Evolutionary conservation across 2,888 invertebrate species (phyloP), one percentile per base, ranked within the genome.

Genomic region (Dione juno): DNA sequence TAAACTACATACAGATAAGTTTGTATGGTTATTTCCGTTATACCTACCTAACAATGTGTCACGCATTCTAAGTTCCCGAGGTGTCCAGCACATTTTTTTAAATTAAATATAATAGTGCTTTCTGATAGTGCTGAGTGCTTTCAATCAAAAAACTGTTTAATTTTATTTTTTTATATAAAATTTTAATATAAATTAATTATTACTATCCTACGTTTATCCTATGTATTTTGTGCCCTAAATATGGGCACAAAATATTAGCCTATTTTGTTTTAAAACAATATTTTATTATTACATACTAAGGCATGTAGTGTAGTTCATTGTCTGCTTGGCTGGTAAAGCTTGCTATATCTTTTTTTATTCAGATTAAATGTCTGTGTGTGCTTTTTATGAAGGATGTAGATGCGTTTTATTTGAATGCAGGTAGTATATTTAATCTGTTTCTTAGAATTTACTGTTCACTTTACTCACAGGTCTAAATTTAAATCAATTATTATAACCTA

Each of bases 401-500:
- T 28, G 11, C 28, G 41, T 61, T 61, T 43, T 61, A 61, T 61
- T 61, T 43, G 59, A 0, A 28, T 43, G 59, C 43, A 61, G 59
- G 59, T 59, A 45, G 59, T 21, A n/a, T 11, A 14, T 61, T 61
- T 43, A 16, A 45, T 43, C 28, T 28, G 28, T n/a, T 61, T 61
- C 59, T 61, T 28, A 43, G 59, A 61, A 61, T 28, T n/a, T 10
- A 43, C n/a, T 37, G 43, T 61, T 43, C 43, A 61, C 28, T 9
- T 43, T 61, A 61, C 59, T 61, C 41, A 43, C 21, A 61, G 10
- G 6, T 43, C 59, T 43, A 14, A 61, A 43, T 28, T 41, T 50
- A 52, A 59, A 67, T 54, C 58, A 43, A 58, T 58, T 58, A 58
- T 58, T 58, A 45, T 21, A 28, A 61, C n/a, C n/a, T n/a, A n/a